Base-by-base conservation (phyloP, 2,888 invertebrate species). In the Megaustenia siamemsis region DNA sequence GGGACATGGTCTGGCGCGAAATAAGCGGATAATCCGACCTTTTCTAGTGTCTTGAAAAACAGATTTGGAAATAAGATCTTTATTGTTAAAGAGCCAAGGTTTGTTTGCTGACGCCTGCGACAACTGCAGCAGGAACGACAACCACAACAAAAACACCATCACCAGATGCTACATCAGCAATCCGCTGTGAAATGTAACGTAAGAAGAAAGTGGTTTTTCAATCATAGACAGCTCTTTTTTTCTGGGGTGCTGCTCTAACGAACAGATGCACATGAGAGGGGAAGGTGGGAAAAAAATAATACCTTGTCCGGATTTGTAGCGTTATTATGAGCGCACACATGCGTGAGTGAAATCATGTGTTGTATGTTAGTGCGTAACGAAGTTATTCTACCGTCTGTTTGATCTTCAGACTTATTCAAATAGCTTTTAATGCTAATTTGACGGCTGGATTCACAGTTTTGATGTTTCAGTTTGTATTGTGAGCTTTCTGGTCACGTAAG, bases 291-390 rank as follows among this genome's bases (percentile, higher is more conserved):
- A 32, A 63, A 63, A 63, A 69, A 21, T 40, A 28, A 68, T 24
- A 68, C 38, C 35, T 69, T 69, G 40, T 69, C 40, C 40, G 69
- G 40, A 69, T 40, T 69, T 40, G 12, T 1, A 40, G 24, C 40
- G 24, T 45, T 15, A 73, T 49, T n/a, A 73, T 18, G 28, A 2
- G 40, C 73, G 45, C 73, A 45, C 73, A 73, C 45, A 73, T 73
- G 73, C 43, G 73, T 45, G 73, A 73, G 73, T 73, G 49, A 49
- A 43, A 73, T 45, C 73, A 73, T 73, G 73, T 73, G 73, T 18
- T 73, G 73, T 32, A 32, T 49, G 1, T 43, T 73, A 28, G 49
- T 73, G 73, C 73, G 32, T 43, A 49, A 49, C 49, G 73, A 28
- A 73, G 45, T 73, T n/a, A 73, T 45, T 73, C 18, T 12, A 45